Percentiles rank a stretch among this genome's conserved stretches.
These are phyloP conservation scores for Ptilodon capucinus DNA, from an alignment of 2,888 invertebrate species.

Conservation along the genomic window DNA sequence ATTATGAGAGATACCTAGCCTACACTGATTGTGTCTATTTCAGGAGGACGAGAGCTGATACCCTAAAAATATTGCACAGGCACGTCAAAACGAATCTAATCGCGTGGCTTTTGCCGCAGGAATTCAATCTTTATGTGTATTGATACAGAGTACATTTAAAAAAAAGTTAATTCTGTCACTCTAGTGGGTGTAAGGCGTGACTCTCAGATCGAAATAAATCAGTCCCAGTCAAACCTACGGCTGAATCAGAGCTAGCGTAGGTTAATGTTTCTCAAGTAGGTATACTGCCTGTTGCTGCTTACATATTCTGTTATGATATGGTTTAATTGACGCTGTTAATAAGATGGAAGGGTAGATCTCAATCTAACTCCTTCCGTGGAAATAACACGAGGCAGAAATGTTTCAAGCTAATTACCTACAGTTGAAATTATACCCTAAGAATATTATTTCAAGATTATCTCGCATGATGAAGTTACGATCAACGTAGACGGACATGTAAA, in stretches of 20 bases:
- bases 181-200: no score
- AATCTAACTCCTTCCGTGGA: background rate
- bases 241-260: background rate
- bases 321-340: background rate
- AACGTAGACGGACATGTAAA: background rate
- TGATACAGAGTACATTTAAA: no score
- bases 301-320: background rate
- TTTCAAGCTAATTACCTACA: background rate
- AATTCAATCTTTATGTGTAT: no score
- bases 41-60: no score
- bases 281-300: background rate
- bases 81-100: no score
- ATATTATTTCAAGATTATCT: background rate
- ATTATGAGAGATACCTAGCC: no score
- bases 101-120: no score
- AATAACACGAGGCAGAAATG: background rate
- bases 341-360: background rate
- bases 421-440: background rate
- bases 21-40: no score
- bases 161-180: no score
- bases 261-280: background rate
- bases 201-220: background rate
- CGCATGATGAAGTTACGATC: background rate
- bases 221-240: background rate
- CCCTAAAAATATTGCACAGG: no score